Conservation (phyloP, 2,888 invertebrate genomes). For the Malacosoma neustria region DNA sequence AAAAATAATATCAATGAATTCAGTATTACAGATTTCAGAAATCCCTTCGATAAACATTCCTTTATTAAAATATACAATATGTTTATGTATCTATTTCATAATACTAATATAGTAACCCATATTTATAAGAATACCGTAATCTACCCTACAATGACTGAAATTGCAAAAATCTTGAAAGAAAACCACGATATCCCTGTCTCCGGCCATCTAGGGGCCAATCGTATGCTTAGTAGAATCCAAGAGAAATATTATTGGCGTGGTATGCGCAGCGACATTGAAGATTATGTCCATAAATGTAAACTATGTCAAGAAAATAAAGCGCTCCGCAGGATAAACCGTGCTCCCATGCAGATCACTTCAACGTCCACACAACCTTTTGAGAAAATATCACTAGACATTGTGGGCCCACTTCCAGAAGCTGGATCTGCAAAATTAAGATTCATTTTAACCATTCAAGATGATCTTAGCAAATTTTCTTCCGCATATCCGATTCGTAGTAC, state of each 20-base stretch:
- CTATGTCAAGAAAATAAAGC: slow-evolving; percentile 13
- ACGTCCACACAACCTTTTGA: slow-evolving; percentile 10
- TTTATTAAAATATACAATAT: no score
- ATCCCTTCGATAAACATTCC: no score
- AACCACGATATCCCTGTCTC: slow-evolving; percentile 6
- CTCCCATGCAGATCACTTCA: slow-evolving; percentile 13
- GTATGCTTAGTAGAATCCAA: slow-evolving; percentile 4
- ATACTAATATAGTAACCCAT: slow-evolving; percentile 19
- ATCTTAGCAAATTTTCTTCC: background rate
- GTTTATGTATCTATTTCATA: no score
- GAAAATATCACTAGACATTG: slow-evolving; percentile 6
- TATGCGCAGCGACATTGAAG: slow-evolving; percentile 8
- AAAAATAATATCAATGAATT: no score
- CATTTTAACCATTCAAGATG: background rate
- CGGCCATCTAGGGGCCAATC: slow-evolving; percentile 5
- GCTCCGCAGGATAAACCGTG: slow-evolving; percentile 8
- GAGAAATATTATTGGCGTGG: slow-evolving; percentile 4
- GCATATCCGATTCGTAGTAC: background rate
- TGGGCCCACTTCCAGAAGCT: background rate
- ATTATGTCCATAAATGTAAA: slow-evolving; percentile 9
- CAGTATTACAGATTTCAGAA: no score
- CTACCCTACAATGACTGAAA: slow-evolving; percentile 2
- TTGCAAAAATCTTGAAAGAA: slow-evolving; percentile 1
- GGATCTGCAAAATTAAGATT: background rate
- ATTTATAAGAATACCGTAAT: slow-evolving; percentile 2